Evolutionary conservation across 2,888 invertebrate genomes (phyloP).

Genomic region (Aleiodes testaceus): DNA sequence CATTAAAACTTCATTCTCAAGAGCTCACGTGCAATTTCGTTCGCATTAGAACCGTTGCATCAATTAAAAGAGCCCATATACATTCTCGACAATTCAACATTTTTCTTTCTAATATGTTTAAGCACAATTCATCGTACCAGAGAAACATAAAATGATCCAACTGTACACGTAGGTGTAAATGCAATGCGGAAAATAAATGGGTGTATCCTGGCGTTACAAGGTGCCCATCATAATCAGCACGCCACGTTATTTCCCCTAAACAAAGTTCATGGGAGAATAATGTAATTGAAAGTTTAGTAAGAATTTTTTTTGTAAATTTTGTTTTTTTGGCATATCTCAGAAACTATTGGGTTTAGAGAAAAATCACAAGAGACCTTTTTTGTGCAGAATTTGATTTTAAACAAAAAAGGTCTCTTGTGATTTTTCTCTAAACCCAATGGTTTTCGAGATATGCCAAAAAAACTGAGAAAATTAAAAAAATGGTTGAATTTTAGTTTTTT

Average conservation of each 20-base stretch:
- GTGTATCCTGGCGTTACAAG: conserved; percentile 41
- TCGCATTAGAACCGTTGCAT: no score
- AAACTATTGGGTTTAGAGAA: no score
- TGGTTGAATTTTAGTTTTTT: no score
- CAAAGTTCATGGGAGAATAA: conserved; percentile 22
- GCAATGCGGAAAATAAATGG: conserved; percentile 50
- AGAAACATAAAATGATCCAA: conserved; percentile 18
- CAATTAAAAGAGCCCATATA: no score
- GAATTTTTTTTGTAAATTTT: neutral
- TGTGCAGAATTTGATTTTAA: neutral
- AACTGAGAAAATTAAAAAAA: no score
- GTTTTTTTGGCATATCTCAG: neutral
- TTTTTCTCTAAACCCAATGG: no score
- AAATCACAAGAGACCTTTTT: no score
- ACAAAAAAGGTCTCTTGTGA: no score
- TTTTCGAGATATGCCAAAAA: no score
- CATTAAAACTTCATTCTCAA: no score
- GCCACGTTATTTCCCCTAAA: conserved; percentile 47
- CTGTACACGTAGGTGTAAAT: conserved; percentile 47
- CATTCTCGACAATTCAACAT: no score
- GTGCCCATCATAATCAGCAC: conserved; percentile 48
- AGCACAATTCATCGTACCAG: neutral
- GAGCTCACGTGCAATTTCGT: no score
- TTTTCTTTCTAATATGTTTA: neutral
- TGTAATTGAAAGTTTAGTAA: conserved; percentile 6